Evolutionary conservation across 2,888 invertebrate species (phyloP), one percentile per base, ranked within the genome.

Genomic region (Bellardia bayeri): DNA sequence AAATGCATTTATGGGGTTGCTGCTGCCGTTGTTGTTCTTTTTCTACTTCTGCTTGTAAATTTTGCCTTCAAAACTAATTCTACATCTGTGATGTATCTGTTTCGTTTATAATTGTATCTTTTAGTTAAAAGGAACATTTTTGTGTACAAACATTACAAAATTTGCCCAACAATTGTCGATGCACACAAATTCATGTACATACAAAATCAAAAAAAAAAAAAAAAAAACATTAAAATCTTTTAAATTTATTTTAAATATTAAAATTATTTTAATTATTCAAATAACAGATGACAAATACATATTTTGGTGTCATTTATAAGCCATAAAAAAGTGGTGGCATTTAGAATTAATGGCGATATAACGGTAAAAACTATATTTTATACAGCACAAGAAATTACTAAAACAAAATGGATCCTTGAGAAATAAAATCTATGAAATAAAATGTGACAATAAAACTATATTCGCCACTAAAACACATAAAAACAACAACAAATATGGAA

Each of bases 31-130:
- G 23, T 23, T 23, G 23, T 82, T 58, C 51, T 40, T 64, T 76
- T 63, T 66, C 11, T 51, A 56, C 40, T 71, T 64, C 16, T 33
- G 33, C 33, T 16, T 33, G n/a, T 61, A 69, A 75, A 49, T 51
- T 56, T 64, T 74, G 72, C 78, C 61, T 82, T 82, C 74, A 78
- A 71, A 82, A 74, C 49, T 78, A 63, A 78, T 78, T 84, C 74
- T 82, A 82, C 84, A 87, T 87, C 84, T 87, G 87, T 72, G 82
- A 79, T 64, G 64, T 56, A 45, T 56, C n/a, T 63, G 3, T 72
- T 71, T 69, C 30, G 13, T 68, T 80, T 76, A 30, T 16, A 63
- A 56, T 58, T 66, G 11, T 40, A 14, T 37, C 0, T 16, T 68
- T n/a, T 14, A 49, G 40, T 14, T 16, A 54, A 14, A 42, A 37